A percentile compares a stretch with the other conserved stretches of the same genome.
These are phyloP conservation scores for Caenorhabditis auriculariae DNA, from an alignment of 2,888 invertebrate species.

Conservation along the genomic window DNA sequence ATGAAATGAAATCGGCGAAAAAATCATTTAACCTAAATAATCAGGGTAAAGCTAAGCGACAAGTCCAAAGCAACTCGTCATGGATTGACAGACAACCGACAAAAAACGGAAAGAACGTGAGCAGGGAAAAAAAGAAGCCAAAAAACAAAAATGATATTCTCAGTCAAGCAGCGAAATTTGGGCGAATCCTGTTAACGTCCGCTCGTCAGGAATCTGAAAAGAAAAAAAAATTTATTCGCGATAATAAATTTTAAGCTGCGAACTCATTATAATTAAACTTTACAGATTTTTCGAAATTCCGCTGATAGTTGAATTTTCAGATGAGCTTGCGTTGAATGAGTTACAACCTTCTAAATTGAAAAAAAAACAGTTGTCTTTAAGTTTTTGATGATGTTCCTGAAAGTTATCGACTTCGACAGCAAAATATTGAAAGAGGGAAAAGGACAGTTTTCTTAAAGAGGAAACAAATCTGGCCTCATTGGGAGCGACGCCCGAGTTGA, in stretches of 20 bases:
- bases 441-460: not conserved
- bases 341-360: not conserved
- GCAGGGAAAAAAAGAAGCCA: not conserved
- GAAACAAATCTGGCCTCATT: conserved; percentile 51
- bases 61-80: too few species aligned
- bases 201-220: conserved; percentile 77
- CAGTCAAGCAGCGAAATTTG: conserved; percentile 79
- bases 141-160: too few species aligned
- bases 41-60: too few species aligned
- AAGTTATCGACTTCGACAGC: not conserved
- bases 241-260: too few species aligned
- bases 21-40: too few species aligned
- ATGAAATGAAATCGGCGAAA: too few species aligned
- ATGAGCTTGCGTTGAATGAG: not conserved
- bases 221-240: conserved; percentile 23
- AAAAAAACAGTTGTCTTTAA: not conserved
- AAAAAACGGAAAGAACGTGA: too few species aligned
- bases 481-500: conserved; percentile 68
- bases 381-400: too few species aligned
- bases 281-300: not conserved
- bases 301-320: not conserved
- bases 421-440: not conserved
- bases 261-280: too few species aligned
- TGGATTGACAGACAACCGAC: too few species aligned
- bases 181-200: conserved; percentile 91